These are phyloP conservation scores for Tinea pellionella DNA, from an alignment of 2,888 invertebrate genomes.

Conservation along the genomic window DNA sequence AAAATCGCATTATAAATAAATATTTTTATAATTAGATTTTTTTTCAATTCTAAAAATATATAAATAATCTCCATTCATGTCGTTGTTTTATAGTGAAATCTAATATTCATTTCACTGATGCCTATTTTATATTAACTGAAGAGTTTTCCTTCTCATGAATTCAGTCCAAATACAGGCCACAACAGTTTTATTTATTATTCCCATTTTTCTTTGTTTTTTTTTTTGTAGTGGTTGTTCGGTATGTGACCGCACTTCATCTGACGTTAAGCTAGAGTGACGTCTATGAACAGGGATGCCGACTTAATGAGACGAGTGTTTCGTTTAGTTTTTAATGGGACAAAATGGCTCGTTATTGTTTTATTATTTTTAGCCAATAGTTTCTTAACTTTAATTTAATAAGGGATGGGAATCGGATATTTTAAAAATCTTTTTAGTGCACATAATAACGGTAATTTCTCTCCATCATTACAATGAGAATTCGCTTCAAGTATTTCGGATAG, in stretches of 20 bases:
- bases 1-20: background rate
- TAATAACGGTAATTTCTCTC: background rate
- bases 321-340: no score
- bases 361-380: no score
- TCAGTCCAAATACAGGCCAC: slow-evolving; percentile 9
- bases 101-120: slow-evolving; percentile 53
- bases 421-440: background rate
- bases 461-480: slow-evolving; percentile 1
- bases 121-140: slow-evolving; percentile 12
- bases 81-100: slow-evolving; percentile 44
- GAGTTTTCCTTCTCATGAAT: background rate
- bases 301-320: no score
- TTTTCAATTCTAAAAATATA: background rate
- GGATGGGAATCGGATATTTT: no score
- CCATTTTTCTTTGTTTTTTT: background rate
- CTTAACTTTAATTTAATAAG: no score
- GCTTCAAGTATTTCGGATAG: slow-evolving; percentile 4
- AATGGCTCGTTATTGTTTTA: no score
- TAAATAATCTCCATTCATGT: slow-evolving; percentile 26
- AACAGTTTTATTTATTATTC: slow-evolving; percentile 3
- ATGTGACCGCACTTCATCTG: no score
- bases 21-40: background rate
- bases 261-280: no score
- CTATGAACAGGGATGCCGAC: no score
- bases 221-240: no score